phyloP scores from a whole-genome alignment of 2,888 invertebrate species.

The Palloptera scutellata region DNA sequence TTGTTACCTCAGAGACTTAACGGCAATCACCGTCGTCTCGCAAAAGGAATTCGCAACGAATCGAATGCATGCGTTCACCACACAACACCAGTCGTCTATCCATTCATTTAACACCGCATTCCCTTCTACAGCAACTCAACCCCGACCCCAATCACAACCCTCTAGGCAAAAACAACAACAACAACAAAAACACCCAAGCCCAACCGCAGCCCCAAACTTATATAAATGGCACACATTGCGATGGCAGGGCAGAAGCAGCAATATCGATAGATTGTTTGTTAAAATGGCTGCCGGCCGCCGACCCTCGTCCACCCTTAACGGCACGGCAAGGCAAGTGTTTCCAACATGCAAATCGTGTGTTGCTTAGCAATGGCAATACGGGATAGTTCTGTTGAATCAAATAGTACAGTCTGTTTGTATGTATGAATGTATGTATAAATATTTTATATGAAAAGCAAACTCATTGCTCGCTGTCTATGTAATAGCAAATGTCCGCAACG shows the following conservation, averaged over 20 bases:
- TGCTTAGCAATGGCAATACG: too few relatives aligned
- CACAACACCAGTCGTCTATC: not conserved
- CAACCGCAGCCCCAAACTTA: not conserved
- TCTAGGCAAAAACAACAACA: not conserved
- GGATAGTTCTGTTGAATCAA: too few relatives aligned
- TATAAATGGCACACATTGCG: too few relatives aligned
- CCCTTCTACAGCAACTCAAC: not conserved
- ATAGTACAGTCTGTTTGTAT: too few relatives aligned
- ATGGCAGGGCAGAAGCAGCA: not conserved
- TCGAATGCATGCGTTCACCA: constrained; percentile 40
- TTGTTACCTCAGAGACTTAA: constrained; percentile 48
- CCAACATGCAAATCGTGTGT: too few relatives aligned
- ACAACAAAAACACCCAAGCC: too few relatives aligned
- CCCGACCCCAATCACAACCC: not conserved
- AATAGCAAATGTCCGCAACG: too few relatives aligned
- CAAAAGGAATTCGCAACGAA: constrained; percentile 43
- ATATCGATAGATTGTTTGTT: constrained; percentile 37
- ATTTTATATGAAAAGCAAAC: too few relatives aligned
- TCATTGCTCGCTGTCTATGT: too few relatives aligned
- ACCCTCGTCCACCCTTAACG: constrained; percentile 40
- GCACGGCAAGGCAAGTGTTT: not conserved
- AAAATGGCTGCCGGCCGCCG: constrained; percentile 48
- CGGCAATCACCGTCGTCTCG: constrained; percentile 50
- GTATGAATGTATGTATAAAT: too few relatives aligned
- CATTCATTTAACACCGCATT: not conserved